These are phyloP conservation scores for Drosophila setifemur DNA, from an alignment of 1,140 invertebrate genomes.

Conservation along the genomic window DNA sequence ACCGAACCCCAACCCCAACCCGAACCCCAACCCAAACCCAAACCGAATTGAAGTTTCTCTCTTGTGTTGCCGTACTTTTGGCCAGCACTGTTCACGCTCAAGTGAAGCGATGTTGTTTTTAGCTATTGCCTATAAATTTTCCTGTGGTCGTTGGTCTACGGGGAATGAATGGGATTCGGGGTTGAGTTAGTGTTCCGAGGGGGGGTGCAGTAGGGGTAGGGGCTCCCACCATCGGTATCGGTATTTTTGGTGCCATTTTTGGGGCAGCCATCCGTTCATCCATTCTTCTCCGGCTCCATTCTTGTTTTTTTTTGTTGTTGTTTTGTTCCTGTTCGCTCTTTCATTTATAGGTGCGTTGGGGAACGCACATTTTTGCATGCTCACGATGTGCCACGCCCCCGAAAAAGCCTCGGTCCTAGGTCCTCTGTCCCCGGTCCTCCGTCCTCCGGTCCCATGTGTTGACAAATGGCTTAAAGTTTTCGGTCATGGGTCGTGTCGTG, in stretches of 20 bases:
- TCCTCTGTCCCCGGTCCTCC: background rate
- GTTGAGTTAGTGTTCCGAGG: slow-evolving; percentile 28
- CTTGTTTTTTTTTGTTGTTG: background rate
- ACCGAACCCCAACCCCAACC: slow-evolving; percentile 26
- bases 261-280: slow-evolving; percentile 30
- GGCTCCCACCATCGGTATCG: slow-evolving; percentile 23
- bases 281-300: slow-evolving; percentile 11
- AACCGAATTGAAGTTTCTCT: slow-evolving; percentile 25
- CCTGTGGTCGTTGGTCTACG: slow-evolving; percentile 46
- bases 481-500: slow-evolving; percentile 16
- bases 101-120: slow-evolving; percentile 74
- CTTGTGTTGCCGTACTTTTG: slow-evolving; percentile 43
- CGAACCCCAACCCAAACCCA: slow-evolving; percentile 25
- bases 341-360: slow-evolving; percentile 28
- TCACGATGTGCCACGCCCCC: background rate
- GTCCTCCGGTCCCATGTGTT: slow-evolving; percentile 26
- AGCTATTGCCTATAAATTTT: slow-evolving; percentile 71
- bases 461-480: slow-evolving; percentile 70
- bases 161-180: slow-evolving; percentile 31
- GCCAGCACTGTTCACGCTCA: slow-evolving; percentile 71
- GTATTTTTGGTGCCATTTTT: slow-evolving; percentile 54
- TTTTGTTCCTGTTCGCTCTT: background rate
- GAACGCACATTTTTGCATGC: slow-evolving; percentile 61
- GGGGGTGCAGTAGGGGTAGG: background rate
- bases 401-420: background rate